Evolutionary conservation across 2,797 vertebrate species (phyloP).

Genomic region (Cercopithecus diana): DNA sequence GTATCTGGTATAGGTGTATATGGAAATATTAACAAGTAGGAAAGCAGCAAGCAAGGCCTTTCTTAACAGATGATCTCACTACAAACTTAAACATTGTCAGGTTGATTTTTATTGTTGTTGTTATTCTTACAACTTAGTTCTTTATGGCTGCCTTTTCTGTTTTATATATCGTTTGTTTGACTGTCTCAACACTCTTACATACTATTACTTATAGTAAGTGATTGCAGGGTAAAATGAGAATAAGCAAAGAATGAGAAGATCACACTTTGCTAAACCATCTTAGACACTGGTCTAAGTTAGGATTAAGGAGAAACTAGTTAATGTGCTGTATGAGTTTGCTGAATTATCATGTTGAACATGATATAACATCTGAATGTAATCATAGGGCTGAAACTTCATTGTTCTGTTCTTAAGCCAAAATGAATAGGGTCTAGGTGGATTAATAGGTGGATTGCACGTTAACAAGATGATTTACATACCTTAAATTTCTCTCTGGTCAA

Average conservation of each 20-base stretch:
- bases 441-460: neutral
- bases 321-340: neutral
- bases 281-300: neutral
- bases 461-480: neutral
- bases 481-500: neutral
- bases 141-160: neutral
- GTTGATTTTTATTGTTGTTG: neutral
- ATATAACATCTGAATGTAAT: neutral
- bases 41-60: neutral
- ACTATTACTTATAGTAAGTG: neutral
- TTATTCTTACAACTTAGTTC: neutral
- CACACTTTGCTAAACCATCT: neutral
- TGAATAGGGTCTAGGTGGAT: neutral
- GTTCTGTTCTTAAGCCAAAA: neutral
- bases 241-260: neutral
- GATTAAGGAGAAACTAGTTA: neutral
- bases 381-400: neutral
- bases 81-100: neutral
- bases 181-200: neutral
- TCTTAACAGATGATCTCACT: neutral
- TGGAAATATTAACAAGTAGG: neutral
- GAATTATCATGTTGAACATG: neutral
- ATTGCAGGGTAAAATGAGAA: neutral
- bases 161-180: neutral
- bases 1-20: neutral